Base-by-base conservation (phyloP, 1,140 invertebrate genomes). In the Drosophila burlai region DNA sequence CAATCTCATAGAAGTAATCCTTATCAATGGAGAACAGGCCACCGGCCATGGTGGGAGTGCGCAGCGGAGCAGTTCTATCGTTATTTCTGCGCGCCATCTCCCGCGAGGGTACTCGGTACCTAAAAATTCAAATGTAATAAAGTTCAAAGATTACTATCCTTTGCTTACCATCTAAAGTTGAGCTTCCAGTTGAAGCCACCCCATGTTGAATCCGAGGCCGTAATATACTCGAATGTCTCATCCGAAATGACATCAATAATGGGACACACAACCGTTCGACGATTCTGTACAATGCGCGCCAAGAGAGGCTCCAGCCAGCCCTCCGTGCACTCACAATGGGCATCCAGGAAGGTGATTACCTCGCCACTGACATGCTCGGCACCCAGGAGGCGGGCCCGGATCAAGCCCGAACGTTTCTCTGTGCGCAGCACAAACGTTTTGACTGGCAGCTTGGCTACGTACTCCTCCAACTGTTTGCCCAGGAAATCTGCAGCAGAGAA, bases 181-280 rank as follows among this genome's bases (percentile, higher is more conserved):
- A 99, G 94, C 94, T 99, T 98, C 98, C 98, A 99, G 94, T 99
- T 99, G 93, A 99, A 99, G 21, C 98, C 98, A 76, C 98, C 98
- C 97, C 98, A 98, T 5, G 98, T 99, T 95, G 98, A 98, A 91
- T 98, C 98, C 5, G 97, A 98, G 1, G 98, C 98, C 47, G 96
- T 97, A 49, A 97, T 97, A 92, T 99, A 99, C 93, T 99, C 98
- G 94, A 99, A 99, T 15, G 97, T 98, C 83, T 99, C 98, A 93
- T 99, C 98, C 62, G 98, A 98, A 84, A 99, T 99, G 24, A 99
- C 98, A 94, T 99, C 98, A 89, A 99, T 99, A 73, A 99, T 99
- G 7, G 98, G 98, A 94, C 98, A 99, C 10, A 99, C 98, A 10
- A 99, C 98, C 1, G 98, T 97, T 83, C 96, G 98, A 76, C 97